Base-by-base conservation (phyloP, 1,140 invertebrate genomes). In the Brachionus asplanchnoidis region DNA sequence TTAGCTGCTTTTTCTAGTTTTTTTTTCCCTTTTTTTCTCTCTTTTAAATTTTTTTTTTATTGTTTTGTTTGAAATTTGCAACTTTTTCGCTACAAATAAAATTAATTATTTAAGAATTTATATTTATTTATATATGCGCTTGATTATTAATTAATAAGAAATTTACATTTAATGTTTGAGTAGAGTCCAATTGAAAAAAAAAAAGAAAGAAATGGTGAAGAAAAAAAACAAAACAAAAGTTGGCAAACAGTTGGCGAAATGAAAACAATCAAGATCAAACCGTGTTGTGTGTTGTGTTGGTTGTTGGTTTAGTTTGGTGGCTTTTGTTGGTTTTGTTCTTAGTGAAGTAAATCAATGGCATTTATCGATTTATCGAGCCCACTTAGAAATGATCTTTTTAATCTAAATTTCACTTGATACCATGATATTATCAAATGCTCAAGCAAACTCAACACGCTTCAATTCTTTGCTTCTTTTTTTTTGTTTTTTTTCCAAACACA, bases 301-400 rank as follows among this genome's bases (percentile, higher is more conserved):
- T 3, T 32, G 28, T 32, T 32, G 28, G 28, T 32, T 32, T 32
- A 32, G 28, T 5, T 32, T 32, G 28, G 28, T 32, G 28, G 28
- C 28, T 32, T n/a, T 70, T n/a, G 26, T 70, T 70, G 23, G 66
- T n/a, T 70, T 32, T 36, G 5, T 28, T 26, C 66, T 70, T 14
- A 32, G 26, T 70, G 14, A 42, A 40, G 7, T 73, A 40, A 17
- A 40, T 40, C 28, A 40, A 40, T 40, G 32, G 14, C 20, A 40
- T 36, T 40, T 73, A 73, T 73, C 17, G 12, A 73, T n/a, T 73
- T 73, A 73, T 12, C 32, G 14, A 11, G n/a, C 36, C 9, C 68
- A 73, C 68, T 73, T 73, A 73, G 68, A 73, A 73, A 44, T 73
- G 36, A 73, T 73, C 32, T 42, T 73, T 73, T 44, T 42, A 17